These are phyloP conservation scores for Gymnorhina tibicen DNA, from an alignment of 2,113 vertebrate species.

Conservation along the genomic window DNA sequence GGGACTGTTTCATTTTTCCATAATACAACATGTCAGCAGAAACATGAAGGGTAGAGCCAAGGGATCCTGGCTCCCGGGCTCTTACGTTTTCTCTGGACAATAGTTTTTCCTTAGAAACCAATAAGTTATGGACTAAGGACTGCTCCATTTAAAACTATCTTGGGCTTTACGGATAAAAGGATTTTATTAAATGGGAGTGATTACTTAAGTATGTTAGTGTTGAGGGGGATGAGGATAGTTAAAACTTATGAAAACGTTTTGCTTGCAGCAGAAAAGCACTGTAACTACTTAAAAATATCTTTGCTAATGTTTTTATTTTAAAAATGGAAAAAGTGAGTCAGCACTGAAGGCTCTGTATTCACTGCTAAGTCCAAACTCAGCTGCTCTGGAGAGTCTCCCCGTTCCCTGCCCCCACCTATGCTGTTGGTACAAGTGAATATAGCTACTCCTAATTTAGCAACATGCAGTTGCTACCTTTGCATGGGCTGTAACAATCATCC, in stretches of 20 bases:
- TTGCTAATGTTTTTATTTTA: slow-evolving; percentile 51
- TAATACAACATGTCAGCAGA: slow-evolving; percentile 35
- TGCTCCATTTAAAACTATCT: not conserved
- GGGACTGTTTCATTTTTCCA: slow-evolving; percentile 16
- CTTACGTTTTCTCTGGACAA: not conserved
- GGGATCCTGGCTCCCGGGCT: slow-evolving; percentile 16
- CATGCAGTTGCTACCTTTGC: not conserved
- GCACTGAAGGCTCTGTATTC: slow-evolving; percentile 17
- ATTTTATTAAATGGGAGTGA: not conserved
- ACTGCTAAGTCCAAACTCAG: slow-evolving; percentile 18
- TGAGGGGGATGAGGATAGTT: not conserved
- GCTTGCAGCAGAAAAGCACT: slow-evolving; percentile 32
- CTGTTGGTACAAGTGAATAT: not conserved
- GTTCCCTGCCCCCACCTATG: not conserved
- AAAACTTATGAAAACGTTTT: not conserved
- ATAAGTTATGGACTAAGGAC: not conserved
- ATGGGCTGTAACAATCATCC: not conserved
- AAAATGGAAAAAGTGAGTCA: slow-evolving; percentile 63
- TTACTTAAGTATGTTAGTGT: not conserved
- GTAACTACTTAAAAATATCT: slow-evolving; percentile 41
- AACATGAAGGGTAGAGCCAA: slow-evolving; percentile 6
- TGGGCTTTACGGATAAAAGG: not conserved
- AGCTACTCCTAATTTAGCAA: slow-evolving; percentile 33
- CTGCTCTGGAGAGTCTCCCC: slow-evolving; percentile 23
- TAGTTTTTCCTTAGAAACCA: slow-evolving; percentile 26